phyloP scores from a whole-genome alignment of 2,888 invertebrate genomes.

The Acleris literana region DNA sequence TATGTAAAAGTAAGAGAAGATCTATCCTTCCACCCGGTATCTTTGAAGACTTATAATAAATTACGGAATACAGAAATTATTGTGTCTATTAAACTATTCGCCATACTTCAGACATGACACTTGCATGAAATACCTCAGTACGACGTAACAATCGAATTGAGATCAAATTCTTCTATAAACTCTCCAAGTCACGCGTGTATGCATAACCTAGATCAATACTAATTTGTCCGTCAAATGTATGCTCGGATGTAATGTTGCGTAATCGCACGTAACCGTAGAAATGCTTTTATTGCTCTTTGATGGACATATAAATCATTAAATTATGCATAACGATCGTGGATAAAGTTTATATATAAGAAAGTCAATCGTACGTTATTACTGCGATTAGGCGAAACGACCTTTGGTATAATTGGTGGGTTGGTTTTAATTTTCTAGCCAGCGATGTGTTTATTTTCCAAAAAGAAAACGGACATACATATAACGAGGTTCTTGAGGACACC shows the following conservation, averaged over 20 bases:
- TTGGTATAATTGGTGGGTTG: neutral
- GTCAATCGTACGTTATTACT: neutral
- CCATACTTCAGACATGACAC: neutral
- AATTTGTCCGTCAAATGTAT: constrained; percentile 13
- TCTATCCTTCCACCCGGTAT: too few species aligned
- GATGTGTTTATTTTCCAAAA: too few species aligned
- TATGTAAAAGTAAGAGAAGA: too few species aligned
- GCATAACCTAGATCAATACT: constrained; percentile 25
- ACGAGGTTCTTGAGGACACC: too few species aligned
- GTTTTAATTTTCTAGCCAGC: too few species aligned
- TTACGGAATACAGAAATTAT: neutral
- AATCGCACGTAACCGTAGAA: constrained; percentile 13
- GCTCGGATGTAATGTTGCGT: constrained; percentile 2
- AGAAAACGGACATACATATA: too few species aligned
- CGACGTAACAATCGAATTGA: neutral
- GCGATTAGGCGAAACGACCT: neutral
- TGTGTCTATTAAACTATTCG: neutral
- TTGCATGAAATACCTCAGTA: constrained; percentile 5
- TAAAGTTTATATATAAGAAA: constrained; percentile 17
- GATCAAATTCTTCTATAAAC: constrained; percentile 4
- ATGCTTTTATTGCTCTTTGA: constrained; percentile 20
- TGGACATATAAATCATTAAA: constrained; percentile 15
- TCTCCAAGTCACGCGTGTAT: constrained; percentile 12
- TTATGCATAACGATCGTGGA: constrained; percentile 16
- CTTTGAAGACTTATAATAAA: neutral